phyloP scores from a whole-genome alignment of 1,140 invertebrate species.

The Micrasema longulum region DNA sequence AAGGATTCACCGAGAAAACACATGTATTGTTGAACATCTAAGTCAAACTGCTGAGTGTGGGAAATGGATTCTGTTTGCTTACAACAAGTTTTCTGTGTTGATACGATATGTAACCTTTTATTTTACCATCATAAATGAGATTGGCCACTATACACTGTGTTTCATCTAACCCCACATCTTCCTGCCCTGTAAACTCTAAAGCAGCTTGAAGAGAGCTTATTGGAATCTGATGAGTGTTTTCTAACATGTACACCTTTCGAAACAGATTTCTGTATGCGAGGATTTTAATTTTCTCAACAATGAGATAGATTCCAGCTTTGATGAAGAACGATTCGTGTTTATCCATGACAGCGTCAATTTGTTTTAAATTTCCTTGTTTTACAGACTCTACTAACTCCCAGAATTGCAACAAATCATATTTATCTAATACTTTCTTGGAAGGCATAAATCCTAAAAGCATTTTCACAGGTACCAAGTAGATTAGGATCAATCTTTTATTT shows the following conservation, averaged over 20 bases:
- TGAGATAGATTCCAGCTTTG: slow-evolving; percentile 94
- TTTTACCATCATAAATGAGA: slow-evolving; percentile 94
- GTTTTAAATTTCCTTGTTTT: slow-evolving; percentile 88
- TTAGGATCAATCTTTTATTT: slow-evolving; percentile 95
- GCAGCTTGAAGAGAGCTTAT: slow-evolving; percentile 85
- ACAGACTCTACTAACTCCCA: slow-evolving; percentile 88
- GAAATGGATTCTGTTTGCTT: slow-evolving; percentile 97
- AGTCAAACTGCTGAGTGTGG: slow-evolving; percentile 73
- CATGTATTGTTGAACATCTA: slow-evolving; percentile 50
- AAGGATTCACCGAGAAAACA: slow-evolving; percentile 11
- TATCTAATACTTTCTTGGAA: slow-evolving; percentile 79
- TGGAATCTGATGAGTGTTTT: slow-evolving; percentile 92
- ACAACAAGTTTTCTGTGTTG: slow-evolving; percentile 97
- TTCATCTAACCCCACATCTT: slow-evolving; percentile 92
- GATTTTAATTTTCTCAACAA: slow-evolving; percentile 96
- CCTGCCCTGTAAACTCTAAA: slow-evolving; percentile 83
- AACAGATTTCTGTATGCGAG: slow-evolving; percentile 97
- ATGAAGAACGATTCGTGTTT: slow-evolving; percentile 94
- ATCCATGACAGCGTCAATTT: slow-evolving; percentile 87
- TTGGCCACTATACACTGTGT: slow-evolving; percentile 97
- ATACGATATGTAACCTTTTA: slow-evolving; percentile 97
- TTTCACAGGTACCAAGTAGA: slow-evolving; percentile 97
- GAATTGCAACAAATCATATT: slow-evolving; percentile 93
- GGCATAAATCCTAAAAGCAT: slow-evolving; percentile 96
- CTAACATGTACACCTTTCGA: slow-evolving; percentile 91